Evolutionary conservation across 2,797 vertebrate genomes (phyloP).

Genomic region (Lithobates sylvaticus): DNA sequence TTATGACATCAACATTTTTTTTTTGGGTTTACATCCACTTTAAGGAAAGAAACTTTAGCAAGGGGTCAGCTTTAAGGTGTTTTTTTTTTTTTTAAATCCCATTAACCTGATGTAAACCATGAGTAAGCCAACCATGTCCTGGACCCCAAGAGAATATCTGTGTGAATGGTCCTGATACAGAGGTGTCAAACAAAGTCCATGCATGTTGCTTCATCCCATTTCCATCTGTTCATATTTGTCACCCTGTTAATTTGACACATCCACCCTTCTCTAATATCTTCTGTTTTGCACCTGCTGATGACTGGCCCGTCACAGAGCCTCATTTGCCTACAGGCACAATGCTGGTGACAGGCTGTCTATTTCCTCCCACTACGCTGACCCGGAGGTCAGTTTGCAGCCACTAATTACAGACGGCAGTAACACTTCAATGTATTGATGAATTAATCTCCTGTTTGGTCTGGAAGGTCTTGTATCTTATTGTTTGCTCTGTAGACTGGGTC

Average conservation of each 20-base stretch:
- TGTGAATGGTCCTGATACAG: too few relatives aligned
- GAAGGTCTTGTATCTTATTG: conserved; percentile 16
- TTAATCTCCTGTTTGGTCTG: conserved; percentile 54
- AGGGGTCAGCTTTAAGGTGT: too few relatives aligned
- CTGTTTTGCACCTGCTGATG: conserved; percentile 43
- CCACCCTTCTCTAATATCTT: not conserved
- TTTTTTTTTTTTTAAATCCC: too few relatives aligned
- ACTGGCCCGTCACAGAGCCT: conserved; percentile 47
- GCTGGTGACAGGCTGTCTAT: conserved; percentile 14
- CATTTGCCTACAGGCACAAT: conserved; percentile 29
- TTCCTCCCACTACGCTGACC: conserved; percentile 45
- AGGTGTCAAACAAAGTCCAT: too few relatives aligned
- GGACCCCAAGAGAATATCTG: too few relatives aligned
- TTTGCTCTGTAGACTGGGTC: conserved; percentile 6
- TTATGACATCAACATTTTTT: too few relatives aligned
- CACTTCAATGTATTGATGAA: conserved; percentile 34
- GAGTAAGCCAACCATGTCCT: too few relatives aligned
- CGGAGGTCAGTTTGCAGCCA: conserved; percentile 2
- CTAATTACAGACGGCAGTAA: conserved; percentile 43
- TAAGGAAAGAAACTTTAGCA: too few relatives aligned
- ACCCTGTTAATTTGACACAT: conserved; percentile 19
- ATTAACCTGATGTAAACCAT: too few relatives aligned
- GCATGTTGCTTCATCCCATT: not conserved
- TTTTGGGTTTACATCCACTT: too few relatives aligned
- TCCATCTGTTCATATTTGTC: not conserved